Base-by-base conservation (phyloP, 2,888 invertebrate species). In the Yponomeuta sedellus region DNA sequence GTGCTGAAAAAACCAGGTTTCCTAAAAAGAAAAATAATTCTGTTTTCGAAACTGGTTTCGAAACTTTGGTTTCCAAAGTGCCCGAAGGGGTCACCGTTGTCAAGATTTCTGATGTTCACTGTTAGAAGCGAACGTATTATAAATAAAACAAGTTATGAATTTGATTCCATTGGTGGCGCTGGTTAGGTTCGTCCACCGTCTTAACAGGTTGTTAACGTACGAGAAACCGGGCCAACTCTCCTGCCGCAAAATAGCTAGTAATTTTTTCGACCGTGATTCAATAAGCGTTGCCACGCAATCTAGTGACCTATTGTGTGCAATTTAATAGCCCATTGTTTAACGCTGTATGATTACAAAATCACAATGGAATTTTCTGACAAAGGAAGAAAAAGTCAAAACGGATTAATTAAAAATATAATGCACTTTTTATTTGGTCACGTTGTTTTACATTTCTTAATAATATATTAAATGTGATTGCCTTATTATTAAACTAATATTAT, bases 401-500 rank as follows among this genome's bases (percentile, higher is more conserved):
- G 19, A 39, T 12, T 16, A 19, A 62, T n/a, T n/a, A 28, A 62
- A 28, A 16, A 64, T 28, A 61, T 1, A 19, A 62, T 62, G 28
- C 4, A 59, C 12, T 59, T 12, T 63, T 63, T 63, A 63, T 39
- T 44, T 64, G 44, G 56, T 56, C 56, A n/a, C 34, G 34, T 22
- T 61, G 34, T 34, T n/a, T 28, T 34, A 34, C n/a, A 61, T 16
- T 58, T 59, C n/a, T 59, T 52, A 40, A 65, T 44, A 52, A 8
- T 20, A 61, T 61, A 52, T 16, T 52, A 52, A 52, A 52, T 52
- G 44, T 3, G 5, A 52, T 52, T 52, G 44, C 4, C 16, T 52
- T 52, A 16, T 52, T 16, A 52, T 52, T 12, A 52, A 52, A 52
- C 16, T 16, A 52, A 52, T 16, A 59, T 59, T 19, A 16, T 16